Percentiles rank a stretch among this genome's conserved stretches.
Evolutionary conservation across 2,113 vertebrate genomes (phyloP).

Genomic region (Sialia sialis): DNA sequence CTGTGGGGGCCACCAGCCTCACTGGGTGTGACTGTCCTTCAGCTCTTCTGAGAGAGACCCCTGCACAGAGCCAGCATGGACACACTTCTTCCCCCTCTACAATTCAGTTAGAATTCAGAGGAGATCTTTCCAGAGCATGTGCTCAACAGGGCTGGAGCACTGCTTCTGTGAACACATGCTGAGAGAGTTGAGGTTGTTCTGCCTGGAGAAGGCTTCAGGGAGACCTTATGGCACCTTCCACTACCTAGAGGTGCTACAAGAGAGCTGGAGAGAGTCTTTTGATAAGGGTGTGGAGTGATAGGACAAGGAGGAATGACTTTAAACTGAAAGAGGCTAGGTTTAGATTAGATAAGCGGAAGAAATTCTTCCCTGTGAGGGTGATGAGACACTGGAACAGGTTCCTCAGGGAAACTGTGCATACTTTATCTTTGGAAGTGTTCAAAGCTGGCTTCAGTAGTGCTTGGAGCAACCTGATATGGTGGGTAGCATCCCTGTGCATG

Average conservation of each 20-base stretch:
- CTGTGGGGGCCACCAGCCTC: background rate
- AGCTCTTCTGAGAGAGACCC: background rate
- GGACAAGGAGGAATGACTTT: background rate
- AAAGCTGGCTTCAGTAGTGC: background rate
- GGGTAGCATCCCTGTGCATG: background rate
- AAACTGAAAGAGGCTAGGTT: background rate
- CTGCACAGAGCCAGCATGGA: accelerated
- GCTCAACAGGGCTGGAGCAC: background rate
- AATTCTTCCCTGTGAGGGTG: background rate
- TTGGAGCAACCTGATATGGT: background rate
- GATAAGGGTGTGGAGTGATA: background rate
- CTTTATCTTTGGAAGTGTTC: background rate
- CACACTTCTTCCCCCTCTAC: background rate
- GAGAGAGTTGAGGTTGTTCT: background rate
- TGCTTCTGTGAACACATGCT: background rate
- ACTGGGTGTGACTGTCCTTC: background rate
- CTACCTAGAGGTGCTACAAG: background rate
- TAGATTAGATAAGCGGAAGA: background rate
- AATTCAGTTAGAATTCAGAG: background rate
- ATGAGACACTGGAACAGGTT: background rate
- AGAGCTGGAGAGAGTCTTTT: background rate
- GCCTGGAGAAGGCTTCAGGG: background rate
- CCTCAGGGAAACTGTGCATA: background rate
- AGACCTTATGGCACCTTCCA: background rate
- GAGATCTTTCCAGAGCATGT: accelerated